Evolutionary conservation across 1,140 invertebrate species (phyloP), one percentile per base, ranked within the genome.

Genomic region (Drosophila willistoni): DNA sequence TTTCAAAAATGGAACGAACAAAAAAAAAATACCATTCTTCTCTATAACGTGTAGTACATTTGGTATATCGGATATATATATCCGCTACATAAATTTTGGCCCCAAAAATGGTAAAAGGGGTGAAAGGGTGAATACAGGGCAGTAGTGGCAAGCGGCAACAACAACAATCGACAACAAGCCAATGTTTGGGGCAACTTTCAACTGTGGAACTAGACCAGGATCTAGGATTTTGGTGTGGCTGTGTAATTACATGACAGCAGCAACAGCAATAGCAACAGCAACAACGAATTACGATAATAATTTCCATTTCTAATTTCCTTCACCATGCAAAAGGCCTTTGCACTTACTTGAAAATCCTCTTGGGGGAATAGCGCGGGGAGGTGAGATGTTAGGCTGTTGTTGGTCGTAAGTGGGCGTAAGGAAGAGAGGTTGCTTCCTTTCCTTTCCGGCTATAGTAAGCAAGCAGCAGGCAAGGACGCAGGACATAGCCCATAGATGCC

Each of bases 241-340:
- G 75, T 87, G 83, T 82, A 86, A 86, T 86, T 86, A 79, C 83
- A 83, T 85, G 81, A 85, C 81, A 84, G 73, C 73, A 81, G 66
- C 81, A 84, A 75, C 69, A 83, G 51, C 69, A 77, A 60, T 71
- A 72, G 33, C 64, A 78, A 9, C 51, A 56, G 9, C 44, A 68
- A 42, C n/a, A 64, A 73, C 80, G 56, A 87, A 87, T 87, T 87
- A 89, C 83, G 83, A 87, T 89, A 87, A 87, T 87, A 87, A 87
- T 87, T 87, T 87, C 83, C 83, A 87, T 87, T 89, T 87, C 83
- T 87, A 87, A 87, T 87, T 87, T 87, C 83, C 83, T 51, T 87
- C 69, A 69, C 68, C 71, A 86, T 64, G 78, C 79, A 71, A 76
- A 85, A 86, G 83, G 82, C 73, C 76, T 87, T 82, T 82, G 67